Percentiles rank a stretch among this genome's conserved stretches.
Evolutionary conservation across 1,140 invertebrate species (phyloP).

Genomic region (Acromyrmex charruanus): DNA sequence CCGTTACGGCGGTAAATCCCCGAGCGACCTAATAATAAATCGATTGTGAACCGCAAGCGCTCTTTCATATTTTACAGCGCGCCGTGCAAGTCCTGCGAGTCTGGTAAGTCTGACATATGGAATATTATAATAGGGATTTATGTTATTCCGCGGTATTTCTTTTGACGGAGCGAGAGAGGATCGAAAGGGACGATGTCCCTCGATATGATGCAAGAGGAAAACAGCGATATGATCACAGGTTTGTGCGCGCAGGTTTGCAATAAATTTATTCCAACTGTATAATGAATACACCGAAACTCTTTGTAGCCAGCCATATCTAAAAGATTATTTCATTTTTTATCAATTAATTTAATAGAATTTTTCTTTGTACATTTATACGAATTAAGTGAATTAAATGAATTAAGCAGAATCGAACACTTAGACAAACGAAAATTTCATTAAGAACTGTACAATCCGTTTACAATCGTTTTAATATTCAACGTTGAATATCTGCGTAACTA

Average conservation of each 20-base stretch:
- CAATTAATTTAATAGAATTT: not conserved
- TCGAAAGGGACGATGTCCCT: not conserved
- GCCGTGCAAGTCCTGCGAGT: conserved; percentile 14
- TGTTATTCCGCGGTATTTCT: conserved; percentile 43
- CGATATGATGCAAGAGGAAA: conserved; percentile 2
- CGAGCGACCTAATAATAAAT: conserved; percentile 61
- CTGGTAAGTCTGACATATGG: conserved; percentile 56
- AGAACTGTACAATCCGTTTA: not conserved
- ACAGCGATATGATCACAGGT: not conserved
- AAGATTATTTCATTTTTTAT: conserved; percentile 6
- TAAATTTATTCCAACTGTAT: not conserved
- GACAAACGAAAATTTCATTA: not conserved
- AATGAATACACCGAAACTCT: not conserved
- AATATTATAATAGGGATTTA: conserved; percentile 59
- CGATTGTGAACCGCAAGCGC: conserved; percentile 47
- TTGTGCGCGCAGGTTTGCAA: not conserved
- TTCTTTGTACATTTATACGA: not conserved
- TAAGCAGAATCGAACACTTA: not conserved
- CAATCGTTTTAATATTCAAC: not conserved
- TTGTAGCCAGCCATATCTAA: not conserved
- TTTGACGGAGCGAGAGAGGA: conserved; percentile 4
- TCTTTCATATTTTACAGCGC: conserved; percentile 52
- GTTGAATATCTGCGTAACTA: not conserved
- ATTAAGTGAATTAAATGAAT: conserved; percentile 32
- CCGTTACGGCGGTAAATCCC: conserved; percentile 52